phyloP scores from a whole-genome alignment of 2,113 vertebrate genomes.

The Seriola dumerili region DNA sequence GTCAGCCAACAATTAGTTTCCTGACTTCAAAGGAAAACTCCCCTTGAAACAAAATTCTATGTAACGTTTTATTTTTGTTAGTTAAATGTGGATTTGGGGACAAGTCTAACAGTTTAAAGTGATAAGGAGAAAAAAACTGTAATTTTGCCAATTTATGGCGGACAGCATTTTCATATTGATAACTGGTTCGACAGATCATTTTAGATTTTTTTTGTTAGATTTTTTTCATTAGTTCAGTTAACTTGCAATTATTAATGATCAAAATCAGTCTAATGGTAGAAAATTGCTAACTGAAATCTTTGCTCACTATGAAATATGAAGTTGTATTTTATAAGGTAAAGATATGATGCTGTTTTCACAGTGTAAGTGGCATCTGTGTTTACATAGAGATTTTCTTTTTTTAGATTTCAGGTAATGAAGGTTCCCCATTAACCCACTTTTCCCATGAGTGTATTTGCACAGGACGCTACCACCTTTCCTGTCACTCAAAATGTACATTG shows the following conservation, averaged over 20 bases:
- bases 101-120: neutral
- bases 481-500: neutral
- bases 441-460: neutral
- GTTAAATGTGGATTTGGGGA: neutral
- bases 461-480: neutral
- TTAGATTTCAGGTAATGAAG: neutral
- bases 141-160: neutral
- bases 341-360: neutral
- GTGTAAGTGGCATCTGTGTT: neutral
- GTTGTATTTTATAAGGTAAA: neutral
- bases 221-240: neutral
- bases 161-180: neutral
- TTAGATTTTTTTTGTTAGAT: neutral
- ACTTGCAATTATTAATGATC: neutral
- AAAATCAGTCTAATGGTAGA: neutral
- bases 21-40: neutral
- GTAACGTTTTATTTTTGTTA: too few relatives aligned
- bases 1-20: conserved; percentile 12
- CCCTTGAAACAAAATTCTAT: neutral
- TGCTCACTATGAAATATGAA: neutral
- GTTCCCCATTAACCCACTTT: neutral
- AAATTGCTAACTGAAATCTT: neutral
- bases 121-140: neutral
- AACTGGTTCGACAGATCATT: neutral
- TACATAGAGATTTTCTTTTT: neutral